Base-by-base conservation (phyloP, 2,113 vertebrate species). In the Agelaius phoeniceus region DNA sequence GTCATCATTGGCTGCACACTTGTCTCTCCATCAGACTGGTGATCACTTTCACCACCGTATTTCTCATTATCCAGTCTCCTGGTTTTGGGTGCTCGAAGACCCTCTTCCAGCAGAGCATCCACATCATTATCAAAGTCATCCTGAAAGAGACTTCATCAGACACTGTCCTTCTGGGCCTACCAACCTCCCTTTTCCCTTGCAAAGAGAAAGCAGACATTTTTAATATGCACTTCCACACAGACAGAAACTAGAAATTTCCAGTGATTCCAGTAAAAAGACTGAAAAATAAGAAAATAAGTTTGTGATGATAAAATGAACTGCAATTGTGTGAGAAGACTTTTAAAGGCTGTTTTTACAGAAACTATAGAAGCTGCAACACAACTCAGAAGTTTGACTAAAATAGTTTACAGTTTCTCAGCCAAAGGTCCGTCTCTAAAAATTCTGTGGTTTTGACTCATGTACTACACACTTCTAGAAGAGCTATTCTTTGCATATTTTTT, bases 91-190 rank as follows among this genome's bases (percentile, higher is more conserved):
- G 99, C 98, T 15, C 99, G 99, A 96, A 99, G 99, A 74, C 99
- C 99, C 91, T 99, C 99, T 95, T 99, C 99, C 97, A 99, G 97
- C 91, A 99, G 97, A 58, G 99, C 99, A 94, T 99, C 99, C 54
- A 99, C 99, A 90, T 99, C 99, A 91, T 99, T 99, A 98, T 99
- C 99, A 98, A 99, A 99, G 96, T 99, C 99, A 98, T 99, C 99
- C 99, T 99, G 98, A 96, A 99, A 99, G 97, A 99, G 77, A 98
- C 46, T 94, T 68, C 80, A 94, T 98, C 96, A 98, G 97, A 97
- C 54, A 95, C 97, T 35, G 68, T 17, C 39, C 87, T 85, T 80
- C 92, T 68, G 44, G 12, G 15, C 68, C 48, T 74, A 87, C 74
- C 77, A 87, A 74, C 68, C 71, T 92, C 93, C 94, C 91, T 55